These are phyloP conservation scores for Psix sp. DNA, from an alignment of 1,140 invertebrate species.

Conservation along the genomic window DNA sequence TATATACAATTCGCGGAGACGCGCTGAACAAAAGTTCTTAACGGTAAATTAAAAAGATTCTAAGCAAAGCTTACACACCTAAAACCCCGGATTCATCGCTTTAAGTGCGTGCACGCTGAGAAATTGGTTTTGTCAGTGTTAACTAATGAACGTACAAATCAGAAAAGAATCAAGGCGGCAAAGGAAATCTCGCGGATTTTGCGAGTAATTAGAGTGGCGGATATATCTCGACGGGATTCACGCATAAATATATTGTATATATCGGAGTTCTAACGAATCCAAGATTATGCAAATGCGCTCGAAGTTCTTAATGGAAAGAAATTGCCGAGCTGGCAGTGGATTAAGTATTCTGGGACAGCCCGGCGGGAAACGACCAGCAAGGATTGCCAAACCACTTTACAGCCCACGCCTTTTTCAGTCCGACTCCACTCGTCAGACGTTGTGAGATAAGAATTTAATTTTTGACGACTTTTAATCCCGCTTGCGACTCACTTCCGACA, in stretches of 20 bases:
- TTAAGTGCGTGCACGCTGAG: no score
- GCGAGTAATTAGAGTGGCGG: no score
- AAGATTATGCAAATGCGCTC: slow-evolving; percentile 75
- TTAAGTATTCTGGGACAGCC: slow-evolving; percentile 67
- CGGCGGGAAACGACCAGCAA: slow-evolving; percentile 45
- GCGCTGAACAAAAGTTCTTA: no score
- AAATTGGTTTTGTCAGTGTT: no score
- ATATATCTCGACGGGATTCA: slow-evolving; percentile 11
- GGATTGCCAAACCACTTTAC: slow-evolving; percentile 52
- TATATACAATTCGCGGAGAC: no score
- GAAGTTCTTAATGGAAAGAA: slow-evolving; percentile 75
- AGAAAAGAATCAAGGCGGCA: no score
- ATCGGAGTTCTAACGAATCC: slow-evolving; percentile 41
- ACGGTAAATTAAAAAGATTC: no score
- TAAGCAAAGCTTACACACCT: no score
- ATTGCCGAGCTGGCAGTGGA: slow-evolving; percentile 74
- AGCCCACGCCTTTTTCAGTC: slow-evolving; percentile 58
- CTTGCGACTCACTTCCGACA: slow-evolving; percentile 66
- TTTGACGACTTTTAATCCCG: slow-evolving; percentile 74
- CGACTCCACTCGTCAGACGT: slow-evolving; percentile 55
- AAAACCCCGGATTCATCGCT: no score
- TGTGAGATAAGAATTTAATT: slow-evolving; percentile 74
- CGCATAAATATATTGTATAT: slow-evolving; percentile 48
- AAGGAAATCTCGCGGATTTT: no score
- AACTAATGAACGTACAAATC: no score